A percentile compares a stretch with the other conserved stretches of the same genome.
These are phyloP conservation scores for Tragulus kanchil DNA, from an alignment of 2,113 vertebrate genomes.

Conservation along the genomic window DNA sequence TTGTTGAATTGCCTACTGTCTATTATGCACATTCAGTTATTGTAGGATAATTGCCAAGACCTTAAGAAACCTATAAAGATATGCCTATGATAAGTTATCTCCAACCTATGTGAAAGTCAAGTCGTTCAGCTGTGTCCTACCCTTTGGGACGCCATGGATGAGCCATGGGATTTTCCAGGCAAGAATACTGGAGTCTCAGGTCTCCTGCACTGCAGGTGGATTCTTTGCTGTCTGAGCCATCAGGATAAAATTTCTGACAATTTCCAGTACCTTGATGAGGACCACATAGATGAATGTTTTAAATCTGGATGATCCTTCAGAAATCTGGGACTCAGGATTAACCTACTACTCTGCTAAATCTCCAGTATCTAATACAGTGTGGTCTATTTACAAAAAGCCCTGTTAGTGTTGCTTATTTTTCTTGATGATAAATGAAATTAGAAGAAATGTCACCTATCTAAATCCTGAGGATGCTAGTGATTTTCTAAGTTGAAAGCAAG, in stretches of 20 bases:
- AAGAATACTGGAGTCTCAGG: too few species aligned
- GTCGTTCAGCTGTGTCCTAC: too few species aligned
- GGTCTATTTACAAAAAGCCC: background rate
- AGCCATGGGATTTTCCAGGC: too few species aligned
- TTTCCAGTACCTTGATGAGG: background rate
- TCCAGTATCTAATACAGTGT: background rate
- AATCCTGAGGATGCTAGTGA: background rate
- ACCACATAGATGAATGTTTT: background rate
- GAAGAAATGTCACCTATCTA: background rate
- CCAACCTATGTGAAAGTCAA: background rate
- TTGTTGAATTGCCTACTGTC: background rate
- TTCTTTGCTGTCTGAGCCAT: too few species aligned
- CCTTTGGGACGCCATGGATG: too few species aligned
- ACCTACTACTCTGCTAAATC: background rate
- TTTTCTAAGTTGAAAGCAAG: background rate
- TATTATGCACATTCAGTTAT: background rate
- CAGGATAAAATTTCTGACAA: background rate
- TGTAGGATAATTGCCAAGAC: background rate
- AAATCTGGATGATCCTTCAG: background rate
- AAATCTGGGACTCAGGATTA: background rate
- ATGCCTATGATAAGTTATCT: background rate
- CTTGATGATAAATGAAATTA: background rate
- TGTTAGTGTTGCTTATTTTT: background rate
- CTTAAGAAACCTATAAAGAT: background rate
- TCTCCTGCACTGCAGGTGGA: too few species aligned